phyloP scores from a whole-genome alignment of 2,888 invertebrate genomes.

The Crioceris asparagi region DNA sequence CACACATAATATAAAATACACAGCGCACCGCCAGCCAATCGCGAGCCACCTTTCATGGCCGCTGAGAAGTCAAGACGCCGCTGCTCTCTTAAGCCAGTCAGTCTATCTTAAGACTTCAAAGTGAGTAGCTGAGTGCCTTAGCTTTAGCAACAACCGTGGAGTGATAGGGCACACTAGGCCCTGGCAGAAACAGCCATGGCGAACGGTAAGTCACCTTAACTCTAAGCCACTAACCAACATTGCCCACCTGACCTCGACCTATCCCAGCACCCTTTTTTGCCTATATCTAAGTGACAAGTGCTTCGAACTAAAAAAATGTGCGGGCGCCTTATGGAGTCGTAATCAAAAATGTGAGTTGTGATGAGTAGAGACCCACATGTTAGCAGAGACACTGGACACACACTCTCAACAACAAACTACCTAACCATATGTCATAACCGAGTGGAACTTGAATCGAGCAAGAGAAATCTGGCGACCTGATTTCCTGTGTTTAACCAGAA shows the following conservation, averaged over 20 bases:
- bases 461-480: constrained; percentile 23
- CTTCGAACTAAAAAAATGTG: too few species aligned
- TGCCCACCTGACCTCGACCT: constrained; percentile 8
- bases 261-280: constrained; percentile 3
- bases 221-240: constrained; percentile 12
- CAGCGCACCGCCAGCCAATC: constrained; percentile 27
- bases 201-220: constrained; percentile 27
- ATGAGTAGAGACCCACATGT: too few species aligned
- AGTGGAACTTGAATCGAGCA: too few species aligned
- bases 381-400: too few species aligned
- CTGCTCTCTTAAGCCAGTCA: constrained; percentile 23
- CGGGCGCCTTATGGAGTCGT: too few species aligned
- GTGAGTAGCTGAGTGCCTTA: constrained; percentile 29
- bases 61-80: constrained; percentile 25
- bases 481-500: too few species aligned
- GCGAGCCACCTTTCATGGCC: constrained; percentile 24
- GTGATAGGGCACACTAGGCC: constrained; percentile 28
- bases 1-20: constrained; percentile 22
- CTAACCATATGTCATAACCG: constrained; percentile 6
- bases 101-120: constrained; percentile 30
- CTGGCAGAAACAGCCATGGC: constrained; percentile 30
- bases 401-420: background rate
- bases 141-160: constrained; percentile 26
- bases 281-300: too few species aligned
- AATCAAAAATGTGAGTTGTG: too few species aligned